Conservation (phyloP, 2,113 vertebrate genomes). For the Anarhynchus alexandrinus region DNA sequence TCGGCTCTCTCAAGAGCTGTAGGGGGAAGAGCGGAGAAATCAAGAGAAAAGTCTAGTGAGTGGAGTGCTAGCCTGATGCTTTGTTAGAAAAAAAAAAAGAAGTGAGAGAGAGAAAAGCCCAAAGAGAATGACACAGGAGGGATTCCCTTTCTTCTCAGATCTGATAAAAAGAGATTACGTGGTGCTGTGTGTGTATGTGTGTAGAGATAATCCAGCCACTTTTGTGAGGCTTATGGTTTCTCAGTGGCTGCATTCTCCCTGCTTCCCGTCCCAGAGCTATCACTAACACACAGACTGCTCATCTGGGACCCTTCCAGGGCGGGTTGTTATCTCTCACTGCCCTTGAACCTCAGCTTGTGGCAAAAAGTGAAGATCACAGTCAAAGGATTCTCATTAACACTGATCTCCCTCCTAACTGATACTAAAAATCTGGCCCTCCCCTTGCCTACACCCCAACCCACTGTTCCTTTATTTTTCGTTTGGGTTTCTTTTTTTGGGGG, state of each 20-base stretch:
- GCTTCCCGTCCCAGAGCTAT: background rate
- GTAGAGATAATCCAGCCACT: background rate
- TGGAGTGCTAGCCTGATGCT: background rate
- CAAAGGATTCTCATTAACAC: background rate
- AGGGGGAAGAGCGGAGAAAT: background rate
- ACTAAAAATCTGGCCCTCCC: background rate
- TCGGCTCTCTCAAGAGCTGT: background rate
- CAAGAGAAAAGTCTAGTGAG: background rate
- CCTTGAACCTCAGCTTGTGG: background rate
- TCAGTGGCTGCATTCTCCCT: background rate
- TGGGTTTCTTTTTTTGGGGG: no score
- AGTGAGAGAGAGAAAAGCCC: background rate
- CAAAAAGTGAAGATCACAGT: background rate
- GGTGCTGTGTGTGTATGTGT: background rate
- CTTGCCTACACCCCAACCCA: fast-evolving
- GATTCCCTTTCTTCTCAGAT: constrained; percentile 52
- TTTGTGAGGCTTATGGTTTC: background rate
- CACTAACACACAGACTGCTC: background rate
- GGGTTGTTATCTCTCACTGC: background rate
- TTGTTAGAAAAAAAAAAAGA: background rate
- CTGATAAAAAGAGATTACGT: constrained; percentile 41
- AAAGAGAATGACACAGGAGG: background rate
- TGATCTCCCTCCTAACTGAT: background rate
- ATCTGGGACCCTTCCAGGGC: background rate
- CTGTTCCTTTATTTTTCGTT: background rate